Percentiles rank a stretch among this genome's conserved stretches.
Evolutionary conservation across 2,888 invertebrate species (phyloP).

Genomic region (Camponotus fellah): DNA sequence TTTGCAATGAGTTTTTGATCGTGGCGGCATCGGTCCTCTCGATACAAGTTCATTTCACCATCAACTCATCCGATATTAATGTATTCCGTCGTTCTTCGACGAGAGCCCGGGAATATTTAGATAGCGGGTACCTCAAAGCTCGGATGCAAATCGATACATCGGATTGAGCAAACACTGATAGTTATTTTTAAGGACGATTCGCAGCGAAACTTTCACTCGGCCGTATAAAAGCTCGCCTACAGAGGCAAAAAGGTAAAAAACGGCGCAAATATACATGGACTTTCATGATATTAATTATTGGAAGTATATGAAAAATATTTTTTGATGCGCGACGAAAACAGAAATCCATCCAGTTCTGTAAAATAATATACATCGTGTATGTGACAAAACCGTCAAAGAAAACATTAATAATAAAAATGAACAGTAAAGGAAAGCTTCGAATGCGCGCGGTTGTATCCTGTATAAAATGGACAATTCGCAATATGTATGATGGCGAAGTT

Average conservation of each 20-base stretch:
- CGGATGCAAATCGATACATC: slow-evolving; percentile 73
- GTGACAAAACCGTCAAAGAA: slow-evolving; percentile 24
- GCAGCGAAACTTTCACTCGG: slow-evolving; percentile 68
- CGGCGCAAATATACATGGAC: slow-evolving; percentile 20
- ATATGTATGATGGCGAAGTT: background rate
- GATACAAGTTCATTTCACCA: slow-evolving; percentile 72
- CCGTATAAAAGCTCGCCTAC: slow-evolving; percentile 50
- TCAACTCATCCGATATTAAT: slow-evolving; percentile 73
- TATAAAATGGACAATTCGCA: slow-evolving; percentile 9
- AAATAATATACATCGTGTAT: slow-evolving; percentile 37
- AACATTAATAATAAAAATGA: slow-evolving; percentile 37
- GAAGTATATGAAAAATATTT: slow-evolving; percentile 37
- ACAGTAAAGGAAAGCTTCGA: slow-evolving; percentile 27
- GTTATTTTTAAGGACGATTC: slow-evolving; percentile 69
- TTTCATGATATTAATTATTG: slow-evolving; percentile 43
- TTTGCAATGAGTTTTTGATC: slow-evolving; percentile 74
- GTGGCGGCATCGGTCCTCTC: slow-evolving; percentile 71
- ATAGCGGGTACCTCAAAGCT: slow-evolving; percentile 66
- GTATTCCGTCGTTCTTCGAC: slow-evolving; percentile 68
- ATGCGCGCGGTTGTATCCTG: background rate
- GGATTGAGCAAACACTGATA: slow-evolving; percentile 62
- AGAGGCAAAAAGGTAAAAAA: background rate
- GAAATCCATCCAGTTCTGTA: slow-evolving; percentile 19
- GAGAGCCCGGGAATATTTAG: slow-evolving; percentile 65
- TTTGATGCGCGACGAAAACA: slow-evolving; percentile 2